Evolutionary conservation across 2,888 invertebrate species (phyloP), one percentile per base, ranked within the genome.

Genomic region (Zygogramma bicolorata): DNA sequence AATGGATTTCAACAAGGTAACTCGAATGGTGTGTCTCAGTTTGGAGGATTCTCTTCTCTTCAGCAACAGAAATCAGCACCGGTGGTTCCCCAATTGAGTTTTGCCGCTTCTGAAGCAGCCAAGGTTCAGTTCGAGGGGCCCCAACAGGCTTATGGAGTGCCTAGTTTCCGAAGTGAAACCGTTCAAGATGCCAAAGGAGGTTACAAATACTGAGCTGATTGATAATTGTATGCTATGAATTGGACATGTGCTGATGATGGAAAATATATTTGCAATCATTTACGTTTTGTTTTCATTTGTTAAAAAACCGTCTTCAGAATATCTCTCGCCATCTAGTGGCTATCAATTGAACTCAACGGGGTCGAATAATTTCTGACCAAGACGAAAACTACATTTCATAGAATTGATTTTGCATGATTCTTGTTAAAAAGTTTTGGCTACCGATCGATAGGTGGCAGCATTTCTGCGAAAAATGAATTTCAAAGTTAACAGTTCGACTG

Each of bases 161-260:
- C 65, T 10, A 67, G 34, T 53, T 70, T 57, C 58, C 13, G 27
- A 15, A 25, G 27, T 53, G 71, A 58, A 5, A 71, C 71, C 6
- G 62, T 65, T 7, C 71, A 67, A 18, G 66, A 71, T 38, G 18
- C n/a, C 15, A 25, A 58, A 31, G 65, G 70, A 38, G 71, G 71
- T 42, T 71, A 71, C 31, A 71, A 71, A 62, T 71, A 71, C 42
- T 71, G 57, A 57, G 13, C 18, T 22, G 22, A 10, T 25, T 1
- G n/a, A 27, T n/a, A 25, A n/a, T 38, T 38, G 38, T 38, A 15
- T 46, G 15, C 15, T 18, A 13, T 63, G 25, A 46, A 38, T 13
- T 7, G 18, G 15, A 18, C n/a, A 40, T 58, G 10, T 59, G 18
- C 10, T 10, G 8, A n/a, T n/a, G 22, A 67, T 18, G 31, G 38